A percentile compares a stretch with the other conserved stretches of the same genome.
Evolutionary conservation across 1,140 invertebrate species (phyloP).

Genomic region (Portunus trituberculatus): DNA sequence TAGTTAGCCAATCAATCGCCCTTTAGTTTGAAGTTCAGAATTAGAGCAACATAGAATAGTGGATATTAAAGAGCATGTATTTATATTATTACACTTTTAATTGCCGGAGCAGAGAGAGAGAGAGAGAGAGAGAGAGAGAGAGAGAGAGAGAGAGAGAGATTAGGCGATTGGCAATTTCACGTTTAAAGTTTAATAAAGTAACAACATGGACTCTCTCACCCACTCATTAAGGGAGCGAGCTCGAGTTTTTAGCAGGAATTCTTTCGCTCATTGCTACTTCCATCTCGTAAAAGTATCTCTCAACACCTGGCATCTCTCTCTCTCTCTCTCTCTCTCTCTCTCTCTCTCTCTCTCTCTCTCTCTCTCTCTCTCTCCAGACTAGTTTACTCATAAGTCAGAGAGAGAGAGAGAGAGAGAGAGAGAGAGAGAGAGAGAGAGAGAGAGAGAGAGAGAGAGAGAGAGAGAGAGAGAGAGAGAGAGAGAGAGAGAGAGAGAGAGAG

Average conservation of each 20-base stretch:
- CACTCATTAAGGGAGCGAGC: neutral
- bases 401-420: too few relatives aligned
- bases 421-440: too few relatives aligned
- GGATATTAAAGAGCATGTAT: too few relatives aligned
- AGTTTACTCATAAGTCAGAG: too few relatives aligned
- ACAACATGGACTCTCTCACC: neutral
- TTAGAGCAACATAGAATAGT: too few relatives aligned
- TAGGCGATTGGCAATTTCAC: neutral
- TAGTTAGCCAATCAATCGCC: too few relatives aligned
- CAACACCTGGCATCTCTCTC: neutral
- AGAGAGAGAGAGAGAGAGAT: slow-evolving; percentile 17
- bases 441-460: too few relatives aligned
- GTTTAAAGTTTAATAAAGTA: neutral
- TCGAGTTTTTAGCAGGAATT: neutral
- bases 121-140: slow-evolving; percentile 27
- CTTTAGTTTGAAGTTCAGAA: too few relatives aligned
- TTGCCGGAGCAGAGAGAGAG: neutral
- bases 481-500: too few relatives aligned
- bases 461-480: too few relatives aligned
- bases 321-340: slow-evolving; percentile 13
- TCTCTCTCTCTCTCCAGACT: too few relatives aligned
- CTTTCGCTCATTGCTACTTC: neutral
- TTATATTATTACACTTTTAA: neutral
- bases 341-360: too few relatives aligned
- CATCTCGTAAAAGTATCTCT: neutral